Evolutionary conservation across 2,113 vertebrate genomes (phyloP).

Genomic region (Diadophis punctatus): DNA sequence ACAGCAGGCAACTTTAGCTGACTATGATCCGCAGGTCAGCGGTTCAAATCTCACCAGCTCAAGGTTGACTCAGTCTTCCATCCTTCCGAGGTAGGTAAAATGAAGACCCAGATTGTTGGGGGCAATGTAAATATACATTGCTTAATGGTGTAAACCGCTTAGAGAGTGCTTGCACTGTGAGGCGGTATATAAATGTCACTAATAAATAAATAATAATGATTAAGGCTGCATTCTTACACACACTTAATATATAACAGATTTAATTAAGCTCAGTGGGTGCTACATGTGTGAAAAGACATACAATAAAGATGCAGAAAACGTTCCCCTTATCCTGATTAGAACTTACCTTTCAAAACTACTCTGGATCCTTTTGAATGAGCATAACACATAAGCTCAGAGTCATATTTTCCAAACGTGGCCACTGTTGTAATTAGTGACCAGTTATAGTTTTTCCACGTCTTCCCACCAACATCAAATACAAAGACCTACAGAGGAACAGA

Average conservation of each 20-base stretch:
- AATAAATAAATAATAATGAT: too few species aligned
- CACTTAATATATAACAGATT: not conserved
- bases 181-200: too few species aligned
- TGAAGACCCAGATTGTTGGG: too few species aligned
- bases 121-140: too few species aligned
- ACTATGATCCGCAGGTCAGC: too few species aligned
- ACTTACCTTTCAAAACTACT: conserved; percentile 88
- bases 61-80: too few species aligned
- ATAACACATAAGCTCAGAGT: conserved; percentile 87
- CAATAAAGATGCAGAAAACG: not conserved
- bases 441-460: conserved; percentile 86
- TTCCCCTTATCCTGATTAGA: rapidly evolving
- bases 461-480: conserved; percentile 85
- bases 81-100: too few species aligned
- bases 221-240: not conserved
- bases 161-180: too few species aligned
- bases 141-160: too few species aligned
- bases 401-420: conserved; percentile 84
- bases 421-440: conserved; percentile 91
- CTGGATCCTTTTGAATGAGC: conserved; percentile 86
- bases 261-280: not conserved
- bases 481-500: conserved; percentile 75
- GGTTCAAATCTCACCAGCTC: too few species aligned
- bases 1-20: too few species aligned
- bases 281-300: not conserved